These are phyloP conservation scores for Hydrocynus forskahlii DNA, from an alignment of 2,797 vertebrate genomes.

Conservation along the genomic window DNA sequence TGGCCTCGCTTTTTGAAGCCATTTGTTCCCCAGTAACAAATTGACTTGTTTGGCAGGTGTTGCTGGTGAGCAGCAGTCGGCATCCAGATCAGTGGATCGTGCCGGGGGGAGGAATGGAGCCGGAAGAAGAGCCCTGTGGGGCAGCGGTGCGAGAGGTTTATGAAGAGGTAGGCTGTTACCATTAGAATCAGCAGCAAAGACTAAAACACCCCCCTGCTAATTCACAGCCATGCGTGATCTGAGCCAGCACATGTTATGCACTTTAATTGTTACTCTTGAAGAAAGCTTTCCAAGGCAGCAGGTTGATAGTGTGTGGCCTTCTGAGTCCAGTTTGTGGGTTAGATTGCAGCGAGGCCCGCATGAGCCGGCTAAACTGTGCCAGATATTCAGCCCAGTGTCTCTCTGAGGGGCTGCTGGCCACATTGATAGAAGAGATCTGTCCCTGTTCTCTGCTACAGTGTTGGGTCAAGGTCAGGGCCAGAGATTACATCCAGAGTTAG, in stretches of 20 bases:
- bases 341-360: conserved; percentile 50
- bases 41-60: conserved; percentile 66
- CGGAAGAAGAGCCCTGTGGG: conserved; percentile 85
- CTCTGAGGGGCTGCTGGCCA: not conserved
- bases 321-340: not conserved
- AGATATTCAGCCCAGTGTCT: conserved; percentile 59
- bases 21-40: conserved; percentile 46
- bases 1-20: not conserved
- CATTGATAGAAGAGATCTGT: not conserved
- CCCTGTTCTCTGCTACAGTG: not conserved
- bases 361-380: conserved; percentile 68
- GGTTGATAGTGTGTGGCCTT: not conserved
- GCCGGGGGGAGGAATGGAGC: conserved; percentile 88
- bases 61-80: conserved; percentile 87
- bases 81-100: conserved; percentile 90
- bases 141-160: conserved; percentile 87
- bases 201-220: not conserved
- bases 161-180: conserved; percentile 78
- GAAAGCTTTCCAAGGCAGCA: not conserved
- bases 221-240: not conserved
- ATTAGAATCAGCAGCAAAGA: not conserved
- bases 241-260: not conserved
- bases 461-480: not conserved
- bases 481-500: not conserved
- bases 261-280: not conserved